Percentiles rank a stretch among this genome's conserved stretches.
phyloP scores from a whole-genome alignment of 2,113 vertebrate species.

The Murina feae region DNA sequence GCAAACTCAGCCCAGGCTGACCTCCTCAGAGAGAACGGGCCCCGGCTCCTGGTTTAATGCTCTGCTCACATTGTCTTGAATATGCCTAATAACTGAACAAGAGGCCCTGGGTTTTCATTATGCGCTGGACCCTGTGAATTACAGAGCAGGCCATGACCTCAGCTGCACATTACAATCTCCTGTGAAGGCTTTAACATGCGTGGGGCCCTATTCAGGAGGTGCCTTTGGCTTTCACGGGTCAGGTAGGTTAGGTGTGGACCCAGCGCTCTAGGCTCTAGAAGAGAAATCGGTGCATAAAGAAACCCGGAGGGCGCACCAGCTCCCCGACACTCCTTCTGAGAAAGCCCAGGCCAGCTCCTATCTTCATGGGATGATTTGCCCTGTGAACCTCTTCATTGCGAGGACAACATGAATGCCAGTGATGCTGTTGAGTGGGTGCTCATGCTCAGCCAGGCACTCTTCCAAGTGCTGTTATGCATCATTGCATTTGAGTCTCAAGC shows the following conservation, averaged over 20 bases:
- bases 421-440: neutral
- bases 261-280: rapidly evolving
- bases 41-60: neutral
- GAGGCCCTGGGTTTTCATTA: neutral
- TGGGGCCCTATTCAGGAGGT: neutral
- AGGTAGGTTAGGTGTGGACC: neutral
- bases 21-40: rapidly evolving
- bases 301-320: rapidly evolving
- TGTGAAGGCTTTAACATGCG: neutral
- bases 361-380: rapidly evolving
- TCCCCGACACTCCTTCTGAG: neutral
- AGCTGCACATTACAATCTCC: neutral
- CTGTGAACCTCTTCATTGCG: rapidly evolving
- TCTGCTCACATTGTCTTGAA: neutral
- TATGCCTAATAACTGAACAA: neutral
- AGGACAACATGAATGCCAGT: rapidly evolving
- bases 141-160: neutral
- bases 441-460: neutral
- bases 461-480: neutral
- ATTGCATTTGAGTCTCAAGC: neutral
- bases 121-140: neutral
- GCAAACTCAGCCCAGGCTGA: rapidly evolving
- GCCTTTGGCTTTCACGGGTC: neutral
- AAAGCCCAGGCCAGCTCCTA: neutral
- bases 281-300: neutral